phyloP scores from a whole-genome alignment of 2,113 vertebrate genomes.

The Petrocephalus microphthalmus region DNA sequence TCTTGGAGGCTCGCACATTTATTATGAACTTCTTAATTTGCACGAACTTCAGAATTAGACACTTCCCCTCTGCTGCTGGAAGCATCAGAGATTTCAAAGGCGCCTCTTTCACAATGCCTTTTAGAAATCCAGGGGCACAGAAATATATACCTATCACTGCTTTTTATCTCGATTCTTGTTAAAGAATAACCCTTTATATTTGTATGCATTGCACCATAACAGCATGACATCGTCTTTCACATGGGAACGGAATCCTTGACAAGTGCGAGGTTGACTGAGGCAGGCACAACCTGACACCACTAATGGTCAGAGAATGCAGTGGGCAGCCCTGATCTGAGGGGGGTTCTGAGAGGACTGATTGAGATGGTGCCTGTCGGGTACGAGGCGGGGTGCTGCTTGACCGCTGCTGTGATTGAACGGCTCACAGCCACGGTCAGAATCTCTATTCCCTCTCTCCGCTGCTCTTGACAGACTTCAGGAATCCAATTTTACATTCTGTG shows the following conservation, averaged over 20 bases:
- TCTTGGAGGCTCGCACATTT: not conserved
- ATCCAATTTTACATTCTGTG: slow-evolving; percentile 25
- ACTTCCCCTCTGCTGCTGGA: not conserved
- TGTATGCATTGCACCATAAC: not conserved
- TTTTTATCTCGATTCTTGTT: not conserved
- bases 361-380: not conserved
- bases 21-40: not conserved
- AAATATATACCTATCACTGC: not conserved
- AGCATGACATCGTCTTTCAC: not conserved
- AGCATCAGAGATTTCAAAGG: too few species aligned
- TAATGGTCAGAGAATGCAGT: not conserved
- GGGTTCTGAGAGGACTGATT: not conserved
- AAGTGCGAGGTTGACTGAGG: slow-evolving; percentile 9
- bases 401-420: slow-evolving; percentile 1
- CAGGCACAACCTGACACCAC: not conserved
- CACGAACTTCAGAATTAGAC: not conserved
- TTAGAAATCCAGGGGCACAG: not conserved
- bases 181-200: not conserved
- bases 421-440: not conserved
- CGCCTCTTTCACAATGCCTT: not conserved
- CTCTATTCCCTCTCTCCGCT: slow-evolving; percentile 16
- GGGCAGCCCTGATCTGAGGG: not conserved
- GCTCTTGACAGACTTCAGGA: slow-evolving; percentile 19
- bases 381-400: slow-evolving; percentile 12
- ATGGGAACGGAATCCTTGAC: not conserved